Evolutionary conservation across 2,113 vertebrate species (phyloP), one percentile per base, ranked within the genome.

Genomic region (Dermatemys mawii): DNA sequence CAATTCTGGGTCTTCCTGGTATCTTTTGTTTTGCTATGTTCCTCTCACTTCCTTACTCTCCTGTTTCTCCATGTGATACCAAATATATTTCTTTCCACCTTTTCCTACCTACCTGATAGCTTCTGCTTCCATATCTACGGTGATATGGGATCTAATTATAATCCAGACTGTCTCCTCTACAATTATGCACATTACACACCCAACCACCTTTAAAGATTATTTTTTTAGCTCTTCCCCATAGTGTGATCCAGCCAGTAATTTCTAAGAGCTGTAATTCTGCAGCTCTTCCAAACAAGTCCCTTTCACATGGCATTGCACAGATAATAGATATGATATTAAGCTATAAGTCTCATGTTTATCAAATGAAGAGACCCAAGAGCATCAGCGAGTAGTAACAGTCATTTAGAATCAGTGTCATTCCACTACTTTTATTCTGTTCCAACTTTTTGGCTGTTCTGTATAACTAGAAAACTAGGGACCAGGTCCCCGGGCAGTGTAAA

Each of bases 391-490:
- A 94, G 5, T 70, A 53, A 29, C 63, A 38, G n/a, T 38, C 63
- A 70, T 38, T 63, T 78, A 87, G 90, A 90, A 86, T 19, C 8
- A 54, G 3, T 0, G 1, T 48, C 76, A 78, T 82, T 84, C 26
- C 8, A 81, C 12, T 8, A 48, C 87, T 88, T 95, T 90, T 51
- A 94, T 60, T 14, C n/a, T 70, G n/a, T 70, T 70, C 63, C 9
- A 38, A n/a, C n/a, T 38, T 70, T 38, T 70, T 21, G 63, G 63
- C 19, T 70, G n/a, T 70, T 70, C n/a, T 70, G 63, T 70, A 70
- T 17, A 91, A 88, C 60, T 26, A 88, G 90, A 50, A 32, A 83
- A 75, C 67, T 91, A 79, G 38, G 2, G 48, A 81, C 0, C 2
- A 83, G 4, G 22, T 91, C 91, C 53, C 41, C 86, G 73, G 14